These are phyloP conservation scores for Artemia sinica DNA, from an alignment of 2,888 invertebrate species.

Conservation along the genomic window DNA sequence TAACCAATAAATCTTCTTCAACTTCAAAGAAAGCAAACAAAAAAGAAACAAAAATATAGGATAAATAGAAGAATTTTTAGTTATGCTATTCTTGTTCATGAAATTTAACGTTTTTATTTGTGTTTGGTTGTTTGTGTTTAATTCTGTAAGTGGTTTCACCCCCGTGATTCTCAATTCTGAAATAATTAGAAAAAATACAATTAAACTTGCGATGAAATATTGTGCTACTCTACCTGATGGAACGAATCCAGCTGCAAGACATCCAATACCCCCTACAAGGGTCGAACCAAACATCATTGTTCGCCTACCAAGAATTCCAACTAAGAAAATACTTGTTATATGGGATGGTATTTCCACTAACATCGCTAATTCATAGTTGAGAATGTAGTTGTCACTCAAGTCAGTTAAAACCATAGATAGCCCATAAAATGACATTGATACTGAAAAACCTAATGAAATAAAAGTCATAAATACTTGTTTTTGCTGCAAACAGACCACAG, in stretches of 20 bases:
- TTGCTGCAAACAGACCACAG: no score
- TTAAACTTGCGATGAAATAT: no score
- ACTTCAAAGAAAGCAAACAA: no score
- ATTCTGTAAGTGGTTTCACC: no score
- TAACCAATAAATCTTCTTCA: no score
- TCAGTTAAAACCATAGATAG: slow-evolving; percentile 55
- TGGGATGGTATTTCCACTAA: slow-evolving; percentile 20
- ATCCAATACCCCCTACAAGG: slow-evolving; percentile 19
- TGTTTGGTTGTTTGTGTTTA: no score
- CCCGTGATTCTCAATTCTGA: no score
- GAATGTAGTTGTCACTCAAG: slow-evolving; percentile 49
- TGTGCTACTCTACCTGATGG: slow-evolving; percentile 5
- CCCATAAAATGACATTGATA: slow-evolving; percentile 42
- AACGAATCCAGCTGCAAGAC: slow-evolving; percentile 18
- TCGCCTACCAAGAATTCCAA: slow-evolving; percentile 20
- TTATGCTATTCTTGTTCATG: no score
- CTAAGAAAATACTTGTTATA: slow-evolving; percentile 18
- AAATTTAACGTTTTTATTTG: no score
- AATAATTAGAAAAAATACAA: no score
- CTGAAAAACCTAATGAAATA: slow-evolving; percentile 16
- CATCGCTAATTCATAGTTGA: slow-evolving; percentile 38
- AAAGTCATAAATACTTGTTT: background rate
- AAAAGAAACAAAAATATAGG: no score
- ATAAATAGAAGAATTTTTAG: no score
- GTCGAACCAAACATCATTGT: slow-evolving; percentile 16